A percentile compares a stretch with the other conserved stretches of the same genome.
phyloP scores from a whole-genome alignment of 2,113 vertebrate genomes.

The Machaerirhynchus nigripectus region DNA sequence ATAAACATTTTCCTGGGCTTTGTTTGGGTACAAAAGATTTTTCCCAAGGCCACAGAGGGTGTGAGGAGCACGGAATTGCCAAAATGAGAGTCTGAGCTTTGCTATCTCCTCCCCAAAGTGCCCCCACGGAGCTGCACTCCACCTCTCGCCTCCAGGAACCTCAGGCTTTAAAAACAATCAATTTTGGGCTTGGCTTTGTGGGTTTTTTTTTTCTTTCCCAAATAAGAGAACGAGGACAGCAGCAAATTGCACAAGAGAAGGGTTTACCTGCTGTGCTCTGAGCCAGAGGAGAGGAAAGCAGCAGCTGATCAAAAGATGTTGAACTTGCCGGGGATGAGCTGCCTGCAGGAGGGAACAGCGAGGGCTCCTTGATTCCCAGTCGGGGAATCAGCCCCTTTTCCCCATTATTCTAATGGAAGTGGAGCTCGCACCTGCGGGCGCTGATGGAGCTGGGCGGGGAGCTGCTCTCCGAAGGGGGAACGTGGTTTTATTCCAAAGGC shows the following conservation, averaged over 20 bases:
- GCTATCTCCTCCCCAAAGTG: accelerated
- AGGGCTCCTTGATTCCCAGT: background rate
- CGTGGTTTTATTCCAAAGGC: background rate
- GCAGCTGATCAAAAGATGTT: background rate
- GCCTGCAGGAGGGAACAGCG: background rate
- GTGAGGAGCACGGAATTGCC: background rate
- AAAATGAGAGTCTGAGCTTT: accelerated
- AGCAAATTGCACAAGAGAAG: background rate
- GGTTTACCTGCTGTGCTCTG: background rate
- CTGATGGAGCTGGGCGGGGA: background rate
- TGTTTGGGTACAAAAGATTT: background rate
- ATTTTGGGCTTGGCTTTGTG: background rate
- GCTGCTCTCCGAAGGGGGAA: background rate
- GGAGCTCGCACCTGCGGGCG: background rate
- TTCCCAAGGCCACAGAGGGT: background rate
- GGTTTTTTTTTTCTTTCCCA: background rate
- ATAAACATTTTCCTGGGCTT: background rate
- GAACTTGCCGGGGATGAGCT: background rate
- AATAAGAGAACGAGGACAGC: background rate
- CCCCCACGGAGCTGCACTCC: background rate
- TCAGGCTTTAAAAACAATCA: background rate
- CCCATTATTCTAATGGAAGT: background rate
- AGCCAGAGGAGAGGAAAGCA: background rate
- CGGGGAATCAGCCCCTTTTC: background rate
- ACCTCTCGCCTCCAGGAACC: too few species aligned